phyloP scores from a whole-genome alignment of 2,113 vertebrate species.

The Alligator mississippiensis region DNA sequence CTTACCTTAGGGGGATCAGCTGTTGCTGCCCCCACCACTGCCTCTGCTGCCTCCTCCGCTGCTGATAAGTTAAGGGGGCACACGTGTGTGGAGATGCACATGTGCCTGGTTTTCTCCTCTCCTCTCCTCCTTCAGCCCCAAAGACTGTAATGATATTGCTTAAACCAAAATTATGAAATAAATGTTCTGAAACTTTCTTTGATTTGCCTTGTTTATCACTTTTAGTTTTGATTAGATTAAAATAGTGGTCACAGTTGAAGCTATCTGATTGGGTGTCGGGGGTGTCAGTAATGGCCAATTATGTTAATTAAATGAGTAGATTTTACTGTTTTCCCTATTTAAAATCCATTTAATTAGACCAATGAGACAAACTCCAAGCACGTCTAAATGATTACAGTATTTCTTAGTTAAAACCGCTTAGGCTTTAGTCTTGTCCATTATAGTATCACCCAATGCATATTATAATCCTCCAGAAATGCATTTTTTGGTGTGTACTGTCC shows the following conservation, averaged over 20 bases:
- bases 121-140: too few relatives aligned
- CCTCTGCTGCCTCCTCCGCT: neutral
- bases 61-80: too few relatives aligned
- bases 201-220: neutral
- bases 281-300: conserved; percentile 33
- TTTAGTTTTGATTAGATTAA: conserved; percentile 24
- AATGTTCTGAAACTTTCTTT: neutral
- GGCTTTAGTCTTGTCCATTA: conserved; percentile 38
- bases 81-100: too few relatives aligned
- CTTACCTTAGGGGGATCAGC: too few relatives aligned
- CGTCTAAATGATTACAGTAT: conserved; percentile 22
- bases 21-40: neutral
- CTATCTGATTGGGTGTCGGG: conserved; percentile 25
- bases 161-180: neutral
- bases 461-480: conserved; percentile 67
- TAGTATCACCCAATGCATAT: conserved; percentile 61
- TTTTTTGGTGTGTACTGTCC: conserved; percentile 56
- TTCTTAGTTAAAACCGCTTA: conserved; percentile 52
- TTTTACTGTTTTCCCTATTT: conserved; percentile 42
- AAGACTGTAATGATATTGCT: neutral
- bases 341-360: conserved; percentile 36
- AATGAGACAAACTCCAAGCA: conserved; percentile 23
- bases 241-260: conserved; percentile 19
- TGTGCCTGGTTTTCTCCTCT: too few relatives aligned
- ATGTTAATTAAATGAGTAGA: conserved; percentile 29